Percentiles rank a stretch among this genome's conserved stretches.
Evolutionary conservation across 2,888 invertebrate genomes (phyloP).

Genomic region (Volucella bombylans): DNA sequence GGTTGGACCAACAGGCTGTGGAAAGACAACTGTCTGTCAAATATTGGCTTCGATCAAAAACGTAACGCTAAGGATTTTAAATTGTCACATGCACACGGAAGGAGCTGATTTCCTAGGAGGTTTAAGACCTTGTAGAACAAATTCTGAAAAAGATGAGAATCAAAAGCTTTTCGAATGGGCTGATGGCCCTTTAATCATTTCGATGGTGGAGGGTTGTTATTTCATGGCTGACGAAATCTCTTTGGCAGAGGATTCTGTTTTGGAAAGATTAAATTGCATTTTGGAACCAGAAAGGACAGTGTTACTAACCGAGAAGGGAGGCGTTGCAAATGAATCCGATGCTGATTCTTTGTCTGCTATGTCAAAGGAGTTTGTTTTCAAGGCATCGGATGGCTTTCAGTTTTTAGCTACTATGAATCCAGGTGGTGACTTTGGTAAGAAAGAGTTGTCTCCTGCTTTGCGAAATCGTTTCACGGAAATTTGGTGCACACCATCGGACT

Average conservation of each 20-base stretch:
- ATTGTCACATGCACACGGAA: conserved; percentile 99
- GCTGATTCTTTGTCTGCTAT: conserved; percentile 75
- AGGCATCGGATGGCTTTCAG: conserved; percentile 90
- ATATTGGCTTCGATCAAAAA: conserved; percentile 88
- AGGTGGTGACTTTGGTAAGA: conserved; percentile 99
- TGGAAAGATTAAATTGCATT: conserved; percentile 98
- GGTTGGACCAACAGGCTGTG: conserved; percentile 98
- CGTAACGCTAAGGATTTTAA: conserved; percentile 90
- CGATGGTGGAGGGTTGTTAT: conserved; percentile 93
- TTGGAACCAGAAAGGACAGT: conserved; percentile 96
- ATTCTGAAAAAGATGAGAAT: conserved; percentile 56
- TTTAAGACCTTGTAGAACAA: conserved; percentile 88
- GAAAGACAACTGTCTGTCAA: conserved; percentile 98
- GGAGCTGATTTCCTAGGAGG: conserved; percentile 98
- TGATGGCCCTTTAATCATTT: conserved; percentile 95
- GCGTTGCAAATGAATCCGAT: conserved; percentile 83
- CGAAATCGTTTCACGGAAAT: conserved; percentile 99
- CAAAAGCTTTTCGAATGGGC: conserved; percentile 96
- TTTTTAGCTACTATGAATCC: conserved; percentile 99
- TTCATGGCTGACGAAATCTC: conserved; percentile 99
- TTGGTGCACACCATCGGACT: conserved; percentile 94
- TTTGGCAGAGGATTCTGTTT: conserved; percentile 97
- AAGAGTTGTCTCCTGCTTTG: conserved; percentile 98
- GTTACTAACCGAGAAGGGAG: conserved; percentile 94
- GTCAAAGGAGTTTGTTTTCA: conserved; percentile 84